Evolutionary conservation across 1,140 invertebrate genomes (phyloP).

Genomic region (Nasonia vitripennis): DNA sequence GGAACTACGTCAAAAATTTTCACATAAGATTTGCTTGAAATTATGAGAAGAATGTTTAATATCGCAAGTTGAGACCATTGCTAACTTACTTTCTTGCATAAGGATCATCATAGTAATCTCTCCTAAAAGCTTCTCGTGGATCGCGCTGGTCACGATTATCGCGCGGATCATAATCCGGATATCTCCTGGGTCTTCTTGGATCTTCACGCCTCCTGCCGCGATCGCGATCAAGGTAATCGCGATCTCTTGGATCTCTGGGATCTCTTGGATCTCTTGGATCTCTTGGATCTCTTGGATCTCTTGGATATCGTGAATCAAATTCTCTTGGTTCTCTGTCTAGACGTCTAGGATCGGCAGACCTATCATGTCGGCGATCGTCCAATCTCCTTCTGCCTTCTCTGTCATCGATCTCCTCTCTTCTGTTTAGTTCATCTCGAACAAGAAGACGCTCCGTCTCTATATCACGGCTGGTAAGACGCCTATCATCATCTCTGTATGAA

Average conservation of each 20-base stretch:
- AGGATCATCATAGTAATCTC: constrained; percentile 73
- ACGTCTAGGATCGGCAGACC: constrained; percentile 63
- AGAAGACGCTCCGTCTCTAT: constrained; percentile 68
- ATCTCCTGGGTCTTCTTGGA: constrained; percentile 63
- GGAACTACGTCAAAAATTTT: constrained; percentile 58
- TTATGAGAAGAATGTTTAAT: background rate
- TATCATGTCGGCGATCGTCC: constrained; percentile 65
- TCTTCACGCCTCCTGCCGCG: constrained; percentile 69
- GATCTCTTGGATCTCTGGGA: constrained; percentile 57
- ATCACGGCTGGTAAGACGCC: constrained; percentile 67
- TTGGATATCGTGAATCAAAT: constrained; percentile 65
- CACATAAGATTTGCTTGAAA: background rate
- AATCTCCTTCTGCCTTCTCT: constrained; percentile 66
- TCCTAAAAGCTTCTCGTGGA: constrained; percentile 57
- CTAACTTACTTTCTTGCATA: constrained; percentile 67
- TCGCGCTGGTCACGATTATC: constrained; percentile 56
- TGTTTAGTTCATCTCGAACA: constrained; percentile 63
- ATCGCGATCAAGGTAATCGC: constrained; percentile 67
- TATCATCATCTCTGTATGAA: constrained; percentile 68
- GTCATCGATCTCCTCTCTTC: constrained; percentile 72
- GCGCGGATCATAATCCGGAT: constrained; percentile 69
- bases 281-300: constrained; percentile 58
- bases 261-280: constrained; percentile 63
- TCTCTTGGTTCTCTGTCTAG: constrained; percentile 63
- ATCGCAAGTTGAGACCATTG: background rate